phyloP scores from a whole-genome alignment of 2,113 vertebrate genomes.

The Potamarius usumacintae region DNA sequence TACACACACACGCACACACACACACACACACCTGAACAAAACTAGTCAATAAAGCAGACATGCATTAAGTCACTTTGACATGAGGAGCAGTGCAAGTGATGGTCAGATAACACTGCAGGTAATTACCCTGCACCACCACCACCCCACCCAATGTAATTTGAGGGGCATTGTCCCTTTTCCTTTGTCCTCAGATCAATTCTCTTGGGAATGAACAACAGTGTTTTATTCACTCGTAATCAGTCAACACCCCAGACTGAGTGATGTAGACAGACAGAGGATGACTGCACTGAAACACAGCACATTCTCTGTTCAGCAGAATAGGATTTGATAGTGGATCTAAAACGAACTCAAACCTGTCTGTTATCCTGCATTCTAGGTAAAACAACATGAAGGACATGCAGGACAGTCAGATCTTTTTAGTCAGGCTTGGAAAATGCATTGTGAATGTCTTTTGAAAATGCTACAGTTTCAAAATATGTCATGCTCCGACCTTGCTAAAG shows the following conservation, averaged over 20 bases:
- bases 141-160: slow-evolving; percentile 49
- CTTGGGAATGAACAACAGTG: slow-evolving; percentile 46
- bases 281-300: background rate
- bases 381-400: background rate
- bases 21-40: slow-evolving; percentile 7
- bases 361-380: background rate
- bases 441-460: background rate
- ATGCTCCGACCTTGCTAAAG: slow-evolving; percentile 7
- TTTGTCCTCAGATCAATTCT: slow-evolving; percentile 60
- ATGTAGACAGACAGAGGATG: background rate
- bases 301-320: slow-evolving; percentile 4
- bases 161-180: slow-evolving; percentile 46
- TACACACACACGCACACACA: background rate
- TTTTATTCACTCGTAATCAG: slow-evolving; percentile 61
- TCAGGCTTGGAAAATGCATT: background rate
- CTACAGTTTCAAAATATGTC: background rate
- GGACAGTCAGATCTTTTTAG: background rate
- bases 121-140: slow-evolving; percentile 59
- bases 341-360: background rate
- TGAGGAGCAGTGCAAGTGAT: slow-evolving; percentile 36
- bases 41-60: background rate
- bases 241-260: slow-evolving; percentile 39
- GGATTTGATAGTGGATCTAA: slow-evolving; percentile 9
- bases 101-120: slow-evolving; percentile 53
- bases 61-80: slow-evolving; percentile 6